Conservation (phyloP, 2,797 vertebrate species). For the Stomatorhinus walkeri region DNA sequence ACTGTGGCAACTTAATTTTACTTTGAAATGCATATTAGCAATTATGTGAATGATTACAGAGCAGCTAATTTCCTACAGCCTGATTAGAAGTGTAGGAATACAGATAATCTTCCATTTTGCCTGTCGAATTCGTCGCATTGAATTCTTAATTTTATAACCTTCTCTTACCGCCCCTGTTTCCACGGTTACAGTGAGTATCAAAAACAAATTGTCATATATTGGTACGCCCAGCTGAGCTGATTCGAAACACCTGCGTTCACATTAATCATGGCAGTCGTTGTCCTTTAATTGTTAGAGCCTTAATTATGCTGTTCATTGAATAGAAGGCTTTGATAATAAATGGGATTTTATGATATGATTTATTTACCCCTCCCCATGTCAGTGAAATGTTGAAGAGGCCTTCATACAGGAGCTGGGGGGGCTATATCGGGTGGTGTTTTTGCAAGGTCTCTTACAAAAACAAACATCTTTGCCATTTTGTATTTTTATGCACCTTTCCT, state of each 20-base stretch:
- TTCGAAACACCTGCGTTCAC: slow-evolving; percentile 15
- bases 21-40: slow-evolving; percentile 2
- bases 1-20: neutral
- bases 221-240: slow-evolving; percentile 6
- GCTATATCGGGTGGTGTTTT: neutral
- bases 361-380: neutral
- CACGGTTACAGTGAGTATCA: slow-evolving; percentile 17
- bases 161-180: slow-evolving; percentile 9
- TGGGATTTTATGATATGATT: slow-evolving; percentile 1
- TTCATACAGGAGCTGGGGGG: neutral
- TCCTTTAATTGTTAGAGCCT: slow-evolving; percentile 16
- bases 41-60: slow-evolving; percentile 20
- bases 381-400: neutral
- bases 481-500: neutral
- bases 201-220: slow-evolving; percentile 17
- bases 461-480: neutral
- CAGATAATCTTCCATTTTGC: slow-evolving; percentile 20
- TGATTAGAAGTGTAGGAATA: slow-evolving; percentile 22
- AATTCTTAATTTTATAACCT: slow-evolving; percentile 13
- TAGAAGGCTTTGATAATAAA: slow-evolving; percentile 10
- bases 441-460: neutral
- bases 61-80: neutral
- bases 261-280: slow-evolving; percentile 8
- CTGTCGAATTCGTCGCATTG: slow-evolving; percentile 16
- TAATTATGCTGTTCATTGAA: slow-evolving; percentile 19